Conservation (phyloP, 2,797 vertebrate species). For the Coccyzus lansbergi region DNA sequence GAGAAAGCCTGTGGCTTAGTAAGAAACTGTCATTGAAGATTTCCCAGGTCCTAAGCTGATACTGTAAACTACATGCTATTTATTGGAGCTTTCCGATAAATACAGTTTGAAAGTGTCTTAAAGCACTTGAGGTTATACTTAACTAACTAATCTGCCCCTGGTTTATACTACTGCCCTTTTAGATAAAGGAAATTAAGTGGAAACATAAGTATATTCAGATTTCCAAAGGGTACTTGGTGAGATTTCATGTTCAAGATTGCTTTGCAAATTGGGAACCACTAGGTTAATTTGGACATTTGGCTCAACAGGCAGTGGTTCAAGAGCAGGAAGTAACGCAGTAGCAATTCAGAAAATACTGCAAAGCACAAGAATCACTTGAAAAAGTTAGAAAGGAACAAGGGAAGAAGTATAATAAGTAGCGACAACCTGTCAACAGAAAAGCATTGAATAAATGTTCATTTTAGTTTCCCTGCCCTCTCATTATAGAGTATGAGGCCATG, state of each 20-base stretch:
- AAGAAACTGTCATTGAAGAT: background rate
- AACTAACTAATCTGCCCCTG: background rate
- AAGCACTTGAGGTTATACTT: background rate
- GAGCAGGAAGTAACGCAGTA: background rate
- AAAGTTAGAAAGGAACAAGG: background rate
- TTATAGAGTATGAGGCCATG: background rate
- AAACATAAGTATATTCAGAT: slow-evolving; percentile 8
- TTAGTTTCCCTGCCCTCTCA: too few species aligned
- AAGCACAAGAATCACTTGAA: background rate
- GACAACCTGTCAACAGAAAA: background rate
- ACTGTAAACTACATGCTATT: background rate
- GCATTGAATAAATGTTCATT: background rate
- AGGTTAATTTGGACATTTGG: background rate
- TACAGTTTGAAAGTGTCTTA: background rate
- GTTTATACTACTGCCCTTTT: background rate
- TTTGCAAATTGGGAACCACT: background rate
- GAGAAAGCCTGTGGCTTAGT: background rate
- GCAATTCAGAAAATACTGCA: background rate
- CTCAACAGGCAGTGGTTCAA: background rate
- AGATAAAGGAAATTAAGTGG: slow-evolving; percentile 1
- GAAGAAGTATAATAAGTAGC: background rate
- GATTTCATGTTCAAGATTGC: background rate
- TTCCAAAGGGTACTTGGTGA: background rate
- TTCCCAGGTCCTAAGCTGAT: background rate
- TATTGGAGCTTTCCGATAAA: background rate